These are phyloP conservation scores for Echinops telfairi DNA, from an alignment of 2,113 vertebrate genomes.

Conservation along the genomic window DNA sequence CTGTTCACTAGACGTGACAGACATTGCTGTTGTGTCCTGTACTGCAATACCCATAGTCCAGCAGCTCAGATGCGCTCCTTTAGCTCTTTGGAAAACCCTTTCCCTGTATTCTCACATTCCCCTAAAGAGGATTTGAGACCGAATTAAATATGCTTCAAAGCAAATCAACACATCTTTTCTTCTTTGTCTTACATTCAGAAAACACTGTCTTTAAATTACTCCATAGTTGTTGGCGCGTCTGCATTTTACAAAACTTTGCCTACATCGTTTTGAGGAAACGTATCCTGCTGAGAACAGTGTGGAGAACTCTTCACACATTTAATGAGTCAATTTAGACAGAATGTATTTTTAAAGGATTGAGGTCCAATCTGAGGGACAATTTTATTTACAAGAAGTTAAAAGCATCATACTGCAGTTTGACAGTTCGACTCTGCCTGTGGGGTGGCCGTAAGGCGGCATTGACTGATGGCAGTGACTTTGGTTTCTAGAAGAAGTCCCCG, in stretches of 20 bases:
- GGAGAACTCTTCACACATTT: neutral
- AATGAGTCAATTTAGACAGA: neutral
- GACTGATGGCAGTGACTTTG: too few species aligned
- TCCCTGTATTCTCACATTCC: neutral
- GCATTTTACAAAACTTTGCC: neutral
- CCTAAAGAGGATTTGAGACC: neutral
- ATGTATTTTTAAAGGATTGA: constrained; percentile 26
- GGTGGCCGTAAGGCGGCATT: too few species aligned
- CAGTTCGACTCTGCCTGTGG: too few species aligned
- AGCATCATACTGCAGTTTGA: too few species aligned
- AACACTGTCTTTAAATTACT: neutral
- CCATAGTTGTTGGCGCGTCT: neutral
- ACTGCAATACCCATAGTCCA: neutral
- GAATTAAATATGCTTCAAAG: neutral
- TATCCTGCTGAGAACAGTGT: neutral
- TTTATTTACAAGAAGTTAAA: neutral
- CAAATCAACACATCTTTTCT: neutral
- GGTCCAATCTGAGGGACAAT: neutral
- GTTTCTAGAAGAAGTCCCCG: too few species aligned
- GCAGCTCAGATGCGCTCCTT: neutral
- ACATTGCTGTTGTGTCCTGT: neutral
- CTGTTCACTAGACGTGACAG: neutral
- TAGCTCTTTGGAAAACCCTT: neutral
- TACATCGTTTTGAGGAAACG: neutral
- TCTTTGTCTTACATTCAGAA: neutral